Base-by-base conservation (phyloP, 2,113 vertebrate species). In the Myiagra hebetior region DNA sequence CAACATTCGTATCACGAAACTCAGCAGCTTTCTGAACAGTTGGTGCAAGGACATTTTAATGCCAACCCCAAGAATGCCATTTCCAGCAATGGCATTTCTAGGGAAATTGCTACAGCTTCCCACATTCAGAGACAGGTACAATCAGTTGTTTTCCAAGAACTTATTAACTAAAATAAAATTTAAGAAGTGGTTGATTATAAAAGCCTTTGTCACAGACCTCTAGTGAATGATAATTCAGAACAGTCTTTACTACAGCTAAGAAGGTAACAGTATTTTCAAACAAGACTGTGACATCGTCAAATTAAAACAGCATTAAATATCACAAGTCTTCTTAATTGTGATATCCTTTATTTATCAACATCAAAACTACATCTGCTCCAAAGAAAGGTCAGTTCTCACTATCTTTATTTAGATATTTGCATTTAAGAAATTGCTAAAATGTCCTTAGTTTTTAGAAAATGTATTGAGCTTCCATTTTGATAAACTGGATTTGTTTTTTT, bases 21-120 rank as follows among this genome's bases (percentile, higher is more conserved):
- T 83, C 72, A 73, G 63, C 75, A 95, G 82, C 75, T 95, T 93
- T 93, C 76, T 46, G 79, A 96, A 92, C 87, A 93, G 87, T 95
- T 93, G 89, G 82, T 88, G 55, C 30, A 31, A 26, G 60, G 70
- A 91, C 52, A 77, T 95, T 95, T 93, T 86, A 86, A 77, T 74
- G 87, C 79, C 95, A 96, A 78, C 15, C 17, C 30, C n/a, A 76
- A 87, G 62, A 94, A 91, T 37, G 85, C 37, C 15, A 49, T 76
- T 93, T 90, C 82, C 55, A 93, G 68, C 39, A 80, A 85, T 24
- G 15, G 55, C 30, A 42, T 83, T 96, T 85, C 59, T 77, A 90
- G 55, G 75, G 74, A 94, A 80, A 90, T 41, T 23, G 41, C 69
- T 77, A 63, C 39, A 85, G 13, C 7, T 56, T 79, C 62, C 47